A percentile compares a stretch with the other conserved stretches of the same genome.
Evolutionary conservation across 1,140 invertebrate species (phyloP).

Genomic region (Calliphora vicina): DNA sequence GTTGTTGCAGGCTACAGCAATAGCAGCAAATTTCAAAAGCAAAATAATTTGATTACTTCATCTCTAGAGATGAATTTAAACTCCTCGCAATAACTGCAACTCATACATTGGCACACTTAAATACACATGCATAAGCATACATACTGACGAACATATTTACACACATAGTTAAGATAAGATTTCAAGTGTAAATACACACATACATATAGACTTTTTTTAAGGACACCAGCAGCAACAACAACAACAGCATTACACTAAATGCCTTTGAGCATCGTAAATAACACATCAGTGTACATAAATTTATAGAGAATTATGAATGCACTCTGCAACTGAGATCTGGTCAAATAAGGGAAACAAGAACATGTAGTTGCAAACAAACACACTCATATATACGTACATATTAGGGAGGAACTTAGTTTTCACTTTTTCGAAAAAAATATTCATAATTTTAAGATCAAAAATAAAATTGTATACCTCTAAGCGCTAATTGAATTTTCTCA

Average conservation of each 20-base stretch:
- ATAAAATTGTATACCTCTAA: too few relatives aligned
- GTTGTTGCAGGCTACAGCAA: not conserved
- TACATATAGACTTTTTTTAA: not conserved
- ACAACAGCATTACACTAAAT: slow-evolving; percentile 44
- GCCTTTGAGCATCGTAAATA: slow-evolving; percentile 56
- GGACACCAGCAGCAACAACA: not conserved
- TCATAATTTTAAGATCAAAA: too few relatives aligned
- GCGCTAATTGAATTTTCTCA: too few relatives aligned
- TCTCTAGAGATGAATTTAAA: slow-evolving; percentile 32
- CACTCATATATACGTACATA: not conserved
- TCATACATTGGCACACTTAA: not conserved
- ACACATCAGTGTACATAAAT: slow-evolving; percentile 57
- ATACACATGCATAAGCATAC: not conserved
- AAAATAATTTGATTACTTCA: slow-evolving; percentile 33
- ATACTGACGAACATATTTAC: not conserved
- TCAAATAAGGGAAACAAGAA: not conserved
- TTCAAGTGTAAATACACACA: not conserved
- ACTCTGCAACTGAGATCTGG: slow-evolving; percentile 25
- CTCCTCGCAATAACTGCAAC: not conserved
- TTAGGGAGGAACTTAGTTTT: too few relatives aligned
- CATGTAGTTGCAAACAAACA: not conserved
- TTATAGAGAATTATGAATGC: slow-evolving; percentile 56
- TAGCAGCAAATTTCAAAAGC: not conserved
- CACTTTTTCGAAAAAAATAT: too few relatives aligned
- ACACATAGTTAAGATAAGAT: not conserved